Evolutionary conservation across 2,113 vertebrate species (phyloP).

Genomic region (Chaetops frenatus): DNA sequence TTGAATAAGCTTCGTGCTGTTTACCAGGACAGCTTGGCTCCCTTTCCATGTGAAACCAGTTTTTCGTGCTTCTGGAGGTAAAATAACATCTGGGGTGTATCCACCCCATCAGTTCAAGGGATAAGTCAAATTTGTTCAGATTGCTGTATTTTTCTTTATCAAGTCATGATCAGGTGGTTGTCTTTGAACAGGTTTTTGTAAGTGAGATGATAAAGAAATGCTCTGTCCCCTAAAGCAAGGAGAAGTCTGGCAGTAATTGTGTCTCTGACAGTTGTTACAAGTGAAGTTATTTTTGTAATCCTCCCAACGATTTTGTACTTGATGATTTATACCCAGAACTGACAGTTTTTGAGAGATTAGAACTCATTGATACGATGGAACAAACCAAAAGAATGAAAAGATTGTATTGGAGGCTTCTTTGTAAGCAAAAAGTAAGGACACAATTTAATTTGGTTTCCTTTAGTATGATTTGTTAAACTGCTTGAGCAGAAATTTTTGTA

Average conservation of each 20-base stretch:
- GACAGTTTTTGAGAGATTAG: neutral
- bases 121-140: neutral
- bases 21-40: constrained; percentile 5
- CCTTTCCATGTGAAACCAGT: constrained; percentile 29
- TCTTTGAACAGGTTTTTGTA: neutral
- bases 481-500: neutral
- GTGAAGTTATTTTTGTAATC: neutral
- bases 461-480: neutral
- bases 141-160: neutral
- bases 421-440: neutral
- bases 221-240: neutral
- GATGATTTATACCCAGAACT: neutral
- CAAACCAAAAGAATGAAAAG: neutral
- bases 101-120: neutral
- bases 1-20: neutral
- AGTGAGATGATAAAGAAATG: neutral
- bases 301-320: neutral
- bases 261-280: neutral
- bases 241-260: neutral
- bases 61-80: neutral
- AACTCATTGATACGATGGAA: neutral
- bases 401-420: neutral
- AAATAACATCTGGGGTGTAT: neutral
- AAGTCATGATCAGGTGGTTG: neutral
- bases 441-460: neutral